Percentiles rank a stretch among this genome's conserved stretches.
Evolutionary conservation across 35 echinoderm and acorn worm genomes (phyloP).

Genomic region (Stichopus chloronotus): DNA sequence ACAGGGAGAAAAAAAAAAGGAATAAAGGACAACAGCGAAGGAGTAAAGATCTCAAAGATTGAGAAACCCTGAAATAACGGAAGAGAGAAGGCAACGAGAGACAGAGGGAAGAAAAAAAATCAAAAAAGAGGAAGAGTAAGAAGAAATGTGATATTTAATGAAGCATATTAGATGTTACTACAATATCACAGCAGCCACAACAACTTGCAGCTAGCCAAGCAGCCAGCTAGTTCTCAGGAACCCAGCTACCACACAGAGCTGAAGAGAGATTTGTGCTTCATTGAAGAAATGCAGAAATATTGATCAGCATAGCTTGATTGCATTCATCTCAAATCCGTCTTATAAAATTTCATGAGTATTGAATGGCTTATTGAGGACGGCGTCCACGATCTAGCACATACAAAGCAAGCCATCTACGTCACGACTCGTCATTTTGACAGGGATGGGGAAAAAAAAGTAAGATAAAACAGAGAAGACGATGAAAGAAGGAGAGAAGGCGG

Average conservation of each 20-base stretch:
- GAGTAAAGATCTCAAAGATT: background rate
- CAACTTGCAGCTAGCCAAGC: no score
- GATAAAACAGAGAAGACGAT: background rate
- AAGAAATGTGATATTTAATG: background rate
- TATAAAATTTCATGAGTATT: slow-evolving; percentile 45
- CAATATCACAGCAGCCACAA: no score
- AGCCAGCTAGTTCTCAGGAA: no score
- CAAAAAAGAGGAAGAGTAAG: background rate
- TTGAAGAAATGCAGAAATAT: slow-evolving; percentile 5
- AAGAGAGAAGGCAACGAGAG: background rate
- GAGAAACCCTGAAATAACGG: background rate
- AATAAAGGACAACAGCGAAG: background rate
- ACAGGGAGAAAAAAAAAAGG: slow-evolving; percentile 12
- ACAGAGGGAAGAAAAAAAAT: background rate
- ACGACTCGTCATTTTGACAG: background rate
- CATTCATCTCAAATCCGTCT: slow-evolving; percentile 33
- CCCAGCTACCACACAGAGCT: no score
- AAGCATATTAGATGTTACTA: background rate
- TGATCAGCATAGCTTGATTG: slow-evolving; percentile 21
- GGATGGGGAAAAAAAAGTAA: background rate
- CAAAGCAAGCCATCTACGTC: slow-evolving; percentile 26
- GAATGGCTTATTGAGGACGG: slow-evolving; percentile 25
- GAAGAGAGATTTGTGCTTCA: background rate
- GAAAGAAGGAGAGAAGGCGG: background rate
- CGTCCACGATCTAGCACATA: slow-evolving; percentile 14